phyloP scores from a whole-genome alignment of 2,113 vertebrate species.

The Hirundichthys speculiger region DNA sequence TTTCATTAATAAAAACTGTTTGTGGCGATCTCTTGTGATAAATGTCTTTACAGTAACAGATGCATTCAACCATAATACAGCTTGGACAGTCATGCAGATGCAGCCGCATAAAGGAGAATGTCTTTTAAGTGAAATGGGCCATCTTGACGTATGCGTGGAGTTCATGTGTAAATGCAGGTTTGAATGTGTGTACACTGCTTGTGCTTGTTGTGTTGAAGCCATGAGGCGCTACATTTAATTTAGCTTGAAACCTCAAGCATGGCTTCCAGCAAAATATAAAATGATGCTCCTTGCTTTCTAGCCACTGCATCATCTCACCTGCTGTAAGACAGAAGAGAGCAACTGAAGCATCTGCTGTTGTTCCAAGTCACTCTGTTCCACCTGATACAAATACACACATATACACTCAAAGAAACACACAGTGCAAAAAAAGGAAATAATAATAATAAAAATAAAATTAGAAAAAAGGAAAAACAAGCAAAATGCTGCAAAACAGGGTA shows the following conservation, averaged over 20 bases:
- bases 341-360: slow-evolving; percentile 84
- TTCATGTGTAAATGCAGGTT: too few relatives aligned
- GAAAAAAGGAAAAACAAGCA: not conserved
- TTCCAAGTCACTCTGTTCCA: slow-evolving; percentile 79
- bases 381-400: slow-evolving; percentile 60
- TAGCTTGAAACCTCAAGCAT: not conserved
- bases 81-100: not conserved
- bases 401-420: slow-evolving; percentile 30
- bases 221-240: not conserved
- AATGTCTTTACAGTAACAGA: not conserved
- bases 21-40: not conserved
- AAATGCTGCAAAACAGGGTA: slow-evolving; percentile 29
- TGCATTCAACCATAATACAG: not conserved
- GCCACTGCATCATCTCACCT: slow-evolving; percentile 79
- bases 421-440: slow-evolving; percentile 7
- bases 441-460: too few relatives aligned
- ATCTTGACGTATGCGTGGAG: too few relatives aligned
- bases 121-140: too few relatives aligned
- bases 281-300: slow-evolving; percentile 3
- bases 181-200: not conserved
- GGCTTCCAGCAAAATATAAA: not conserved
- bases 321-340: slow-evolving; percentile 84
- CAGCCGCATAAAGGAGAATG: not conserved
- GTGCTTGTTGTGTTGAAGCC: not conserved
- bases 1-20: slow-evolving; percentile 1